A percentile compares a stretch with the other conserved stretches of the same genome.
These are phyloP conservation scores for Coelinius sp. DNA, from an alignment of 2,888 invertebrate species.

Conservation along the genomic window DNA sequence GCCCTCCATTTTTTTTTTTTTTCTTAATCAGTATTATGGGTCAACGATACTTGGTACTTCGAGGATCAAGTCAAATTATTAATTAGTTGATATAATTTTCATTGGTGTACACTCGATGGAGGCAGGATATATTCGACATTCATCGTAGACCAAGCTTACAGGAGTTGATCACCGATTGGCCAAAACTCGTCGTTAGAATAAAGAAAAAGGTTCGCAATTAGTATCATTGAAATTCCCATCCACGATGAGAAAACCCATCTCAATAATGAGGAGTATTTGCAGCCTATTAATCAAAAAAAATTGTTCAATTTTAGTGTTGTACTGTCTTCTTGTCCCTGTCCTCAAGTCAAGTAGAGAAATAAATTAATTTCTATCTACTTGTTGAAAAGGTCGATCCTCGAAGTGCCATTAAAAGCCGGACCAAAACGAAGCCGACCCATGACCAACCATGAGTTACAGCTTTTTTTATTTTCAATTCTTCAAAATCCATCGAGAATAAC, in stretches of 20 bases:
- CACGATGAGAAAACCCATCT: neutral
- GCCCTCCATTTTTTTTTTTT: slow-evolving; percentile 1
- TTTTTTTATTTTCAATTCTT: neutral
- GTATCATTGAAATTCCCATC: slow-evolving; percentile 35
- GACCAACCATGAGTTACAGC: neutral
- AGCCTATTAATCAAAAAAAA: slow-evolving; percentile 9
- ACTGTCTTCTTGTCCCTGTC: slow-evolving; percentile 28
- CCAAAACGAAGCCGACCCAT: slow-evolving; percentile 33
- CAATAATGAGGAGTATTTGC: slow-evolving; percentile 5
- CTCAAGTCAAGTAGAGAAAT: neutral
- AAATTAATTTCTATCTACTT: slow-evolving; percentile 10
- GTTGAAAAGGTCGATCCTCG: slow-evolving; percentile 37
- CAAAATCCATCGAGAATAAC: neutral
- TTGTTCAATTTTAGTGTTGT: slow-evolving; percentile 23
- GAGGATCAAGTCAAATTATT: slow-evolving; percentile 34
- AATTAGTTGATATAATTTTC: slow-evolving; percentile 22
- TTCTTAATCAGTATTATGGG: neutral
- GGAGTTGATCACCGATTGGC: slow-evolving; percentile 86
- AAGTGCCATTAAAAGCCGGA: slow-evolving; percentile 40
- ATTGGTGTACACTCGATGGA: neutral
- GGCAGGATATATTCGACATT: slow-evolving; percentile 79
- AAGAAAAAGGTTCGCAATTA: slow-evolving; percentile 78
- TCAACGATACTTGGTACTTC: slow-evolving; percentile 35
- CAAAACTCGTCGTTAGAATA: slow-evolving; percentile 78
- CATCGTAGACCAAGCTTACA: slow-evolving; percentile 79